phyloP scores from a whole-genome alignment of 2,797 vertebrate species.

The Adelosebastes latens region DNA sequence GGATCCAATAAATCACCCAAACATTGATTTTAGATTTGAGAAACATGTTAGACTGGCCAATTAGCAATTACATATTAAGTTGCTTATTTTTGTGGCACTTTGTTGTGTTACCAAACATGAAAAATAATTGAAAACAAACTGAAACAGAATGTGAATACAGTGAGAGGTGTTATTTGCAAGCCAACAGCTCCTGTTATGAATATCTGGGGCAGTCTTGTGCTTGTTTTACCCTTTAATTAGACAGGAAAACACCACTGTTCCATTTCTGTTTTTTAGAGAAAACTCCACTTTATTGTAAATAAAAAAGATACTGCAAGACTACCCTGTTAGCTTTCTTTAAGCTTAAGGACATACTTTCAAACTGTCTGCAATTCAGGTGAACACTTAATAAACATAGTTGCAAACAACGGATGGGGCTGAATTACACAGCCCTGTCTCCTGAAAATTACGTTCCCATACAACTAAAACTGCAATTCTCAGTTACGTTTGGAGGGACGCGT shows the following conservation, averaged over 20 bases:
- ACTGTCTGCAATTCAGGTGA: conserved; percentile 12
- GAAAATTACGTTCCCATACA: too few species aligned
- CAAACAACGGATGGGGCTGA: conserved; percentile 1
- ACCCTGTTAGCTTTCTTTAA: conserved; percentile 3
- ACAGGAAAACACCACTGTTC: conserved; percentile 9
- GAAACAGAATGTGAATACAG: conserved; percentile 14
- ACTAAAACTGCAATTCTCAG: too few species aligned
- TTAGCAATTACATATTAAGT: neutral
- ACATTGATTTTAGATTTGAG: conserved; percentile 9
- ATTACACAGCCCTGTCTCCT: neutral
- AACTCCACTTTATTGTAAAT: neutral
- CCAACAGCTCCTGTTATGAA: conserved; percentile 11
- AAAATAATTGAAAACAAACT: conserved; percentile 15
- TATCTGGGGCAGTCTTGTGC: conserved; percentile 15
- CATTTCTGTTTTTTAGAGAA: conserved; percentile 17
- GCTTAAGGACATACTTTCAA: neutral
- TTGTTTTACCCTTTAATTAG: conserved; percentile 35
- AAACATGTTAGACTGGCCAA: neutral
- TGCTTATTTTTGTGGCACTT: conserved; percentile 6
- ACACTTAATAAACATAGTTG: neutral
- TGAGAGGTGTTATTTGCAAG: conserved; percentile 32
- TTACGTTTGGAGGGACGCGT: rapidly evolving
- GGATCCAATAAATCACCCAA: conserved; percentile 14
- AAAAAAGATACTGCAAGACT: conserved; percentile 10
- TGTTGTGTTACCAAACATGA: conserved; percentile 2